A percentile compares a stretch with the other conserved stretches of the same genome.
Conservation (phyloP, 2,113 vertebrate species). For the Vombatus ursinus region DNA sequence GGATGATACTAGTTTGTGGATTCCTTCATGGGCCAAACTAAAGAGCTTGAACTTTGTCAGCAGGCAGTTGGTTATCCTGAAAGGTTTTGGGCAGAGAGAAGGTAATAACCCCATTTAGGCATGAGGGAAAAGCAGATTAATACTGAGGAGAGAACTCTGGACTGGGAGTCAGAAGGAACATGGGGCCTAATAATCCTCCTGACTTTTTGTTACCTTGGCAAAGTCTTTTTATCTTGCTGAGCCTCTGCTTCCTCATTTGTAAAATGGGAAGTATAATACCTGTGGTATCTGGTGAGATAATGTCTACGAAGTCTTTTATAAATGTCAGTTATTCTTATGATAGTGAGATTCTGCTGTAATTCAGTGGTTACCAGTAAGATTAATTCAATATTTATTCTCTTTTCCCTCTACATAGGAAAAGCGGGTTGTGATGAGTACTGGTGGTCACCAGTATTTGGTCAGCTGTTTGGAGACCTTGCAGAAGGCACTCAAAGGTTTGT, state of each 20-base stretch:
- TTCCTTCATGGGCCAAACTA: not conserved
- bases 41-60: not conserved
- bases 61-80: not conserved
- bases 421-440: conserved; percentile 91
- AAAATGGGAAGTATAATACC: too few relatives aligned
- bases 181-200: too few relatives aligned
- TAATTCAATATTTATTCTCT: not conserved
- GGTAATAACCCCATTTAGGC: too few relatives aligned
- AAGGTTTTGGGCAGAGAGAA: too few relatives aligned
- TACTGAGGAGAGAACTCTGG: too few relatives aligned
- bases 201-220: too few relatives aligned
- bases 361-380: not conserved
- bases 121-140: too few relatives aligned
- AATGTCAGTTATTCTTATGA: not conserved
- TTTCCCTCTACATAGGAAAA: conserved; percentile 89
- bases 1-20: not conserved
- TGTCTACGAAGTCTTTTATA: not conserved
- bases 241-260: too few relatives aligned
- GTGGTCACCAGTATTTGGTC: conserved; percentile 95
- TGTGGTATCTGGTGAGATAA: not conserved
- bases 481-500: conserved; percentile 96
- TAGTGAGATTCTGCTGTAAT: not conserved
- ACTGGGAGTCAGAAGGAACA: too few relatives aligned
- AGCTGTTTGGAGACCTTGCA: conserved; percentile 97
- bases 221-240: too few relatives aligned